phyloP scores from a whole-genome alignment of 2,888 invertebrate species.

The Sinotaia quadrata region DNA sequence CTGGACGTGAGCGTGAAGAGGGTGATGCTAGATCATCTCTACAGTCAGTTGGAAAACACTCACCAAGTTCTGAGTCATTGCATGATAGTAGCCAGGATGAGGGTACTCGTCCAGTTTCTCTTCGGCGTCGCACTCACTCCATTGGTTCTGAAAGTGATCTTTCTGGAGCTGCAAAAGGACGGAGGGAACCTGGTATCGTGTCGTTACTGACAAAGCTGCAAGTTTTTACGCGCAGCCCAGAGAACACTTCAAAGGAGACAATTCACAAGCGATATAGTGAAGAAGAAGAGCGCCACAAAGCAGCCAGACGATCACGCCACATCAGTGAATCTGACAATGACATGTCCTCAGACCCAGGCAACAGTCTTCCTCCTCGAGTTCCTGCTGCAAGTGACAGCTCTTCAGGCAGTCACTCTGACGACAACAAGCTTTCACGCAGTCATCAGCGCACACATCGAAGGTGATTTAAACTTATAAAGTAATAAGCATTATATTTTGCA shows the following conservation, averaged over 20 bases:
- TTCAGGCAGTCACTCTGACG: constrained; percentile 60
- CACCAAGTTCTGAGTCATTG: constrained; percentile 34
- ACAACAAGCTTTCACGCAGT: constrained; percentile 34
- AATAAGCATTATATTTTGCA: too few relatives aligned
- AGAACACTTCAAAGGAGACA: neutral
- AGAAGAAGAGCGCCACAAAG: constrained; percentile 27
- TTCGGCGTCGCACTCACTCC: constrained; percentile 48
- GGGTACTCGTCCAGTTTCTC: neutral
- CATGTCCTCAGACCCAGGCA: constrained; percentile 38
- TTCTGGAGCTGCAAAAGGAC: neutral
- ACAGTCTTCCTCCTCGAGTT: constrained; percentile 42
- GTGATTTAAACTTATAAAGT: constrained; percentile 38
- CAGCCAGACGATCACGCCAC: constrained; percentile 35
- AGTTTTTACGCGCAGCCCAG: neutral
- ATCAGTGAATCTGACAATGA: constrained; percentile 57
- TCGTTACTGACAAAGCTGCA: constrained; percentile 12
- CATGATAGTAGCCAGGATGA: constrained; percentile 30
- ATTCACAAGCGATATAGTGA: constrained; percentile 26
- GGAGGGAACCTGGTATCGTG: constrained; percentile 5
- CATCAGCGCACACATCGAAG: constrained; percentile 48
- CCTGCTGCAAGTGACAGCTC: constrained; percentile 52
- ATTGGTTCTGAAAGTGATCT: constrained; percentile 53
- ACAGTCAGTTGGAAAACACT: constrained; percentile 23
- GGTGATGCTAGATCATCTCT: constrained; percentile 42
- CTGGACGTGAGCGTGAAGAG: constrained; percentile 37